These are phyloP conservation scores for Sinelater perroti DNA, from an alignment of 2,888 invertebrate genomes.

Conservation along the genomic window DNA sequence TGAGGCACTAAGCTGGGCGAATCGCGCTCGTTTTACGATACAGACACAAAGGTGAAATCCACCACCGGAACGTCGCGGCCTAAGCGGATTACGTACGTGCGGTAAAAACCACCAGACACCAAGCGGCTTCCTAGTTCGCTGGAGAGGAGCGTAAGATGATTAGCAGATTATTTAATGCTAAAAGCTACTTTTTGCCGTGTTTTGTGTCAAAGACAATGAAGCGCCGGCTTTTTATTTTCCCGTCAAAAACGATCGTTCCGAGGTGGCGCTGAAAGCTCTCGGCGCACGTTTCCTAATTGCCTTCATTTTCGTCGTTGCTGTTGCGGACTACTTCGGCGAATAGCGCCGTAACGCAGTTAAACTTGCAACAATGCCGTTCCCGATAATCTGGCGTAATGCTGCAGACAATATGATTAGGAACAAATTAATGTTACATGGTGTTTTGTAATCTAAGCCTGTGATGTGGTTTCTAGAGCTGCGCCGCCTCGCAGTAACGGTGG, in stretches of 20 bases:
- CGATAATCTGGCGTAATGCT: constrained; percentile 30
- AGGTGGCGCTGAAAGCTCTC: constrained; percentile 5
- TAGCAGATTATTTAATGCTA: constrained; percentile 28
- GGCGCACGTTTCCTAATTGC: constrained; percentile 20
- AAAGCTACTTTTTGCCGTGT: constrained; percentile 7
- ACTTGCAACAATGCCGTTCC: constrained; percentile 20
- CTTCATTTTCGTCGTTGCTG: constrained; percentile 21
- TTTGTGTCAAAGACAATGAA: constrained; percentile 18
- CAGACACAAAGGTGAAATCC: constrained; percentile 1
- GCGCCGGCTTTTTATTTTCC: constrained; percentile 14
- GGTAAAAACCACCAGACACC: constrained; percentile 16
- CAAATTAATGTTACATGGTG: constrained; percentile 38
- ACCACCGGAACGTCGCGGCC: constrained; percentile 10
- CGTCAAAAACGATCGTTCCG: constrained; percentile 12
- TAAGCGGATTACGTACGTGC: constrained; percentile 17
- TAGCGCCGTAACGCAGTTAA: constrained; percentile 25
- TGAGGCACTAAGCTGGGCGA: neutral
- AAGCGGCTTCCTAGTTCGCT: constrained; percentile 17
- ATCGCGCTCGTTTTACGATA: constrained; percentile 2
- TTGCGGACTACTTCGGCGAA: constrained; percentile 27
- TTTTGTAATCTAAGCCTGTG: constrained; percentile 36
- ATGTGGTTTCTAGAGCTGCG: constrained; percentile 36
- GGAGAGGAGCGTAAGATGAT: constrained; percentile 26
- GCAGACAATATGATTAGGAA: constrained; percentile 37
- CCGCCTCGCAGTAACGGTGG: constrained; percentile 22